Evolutionary conservation across 2,888 invertebrate genomes (phyloP).

Genomic region (Melolontha melolontha): DNA sequence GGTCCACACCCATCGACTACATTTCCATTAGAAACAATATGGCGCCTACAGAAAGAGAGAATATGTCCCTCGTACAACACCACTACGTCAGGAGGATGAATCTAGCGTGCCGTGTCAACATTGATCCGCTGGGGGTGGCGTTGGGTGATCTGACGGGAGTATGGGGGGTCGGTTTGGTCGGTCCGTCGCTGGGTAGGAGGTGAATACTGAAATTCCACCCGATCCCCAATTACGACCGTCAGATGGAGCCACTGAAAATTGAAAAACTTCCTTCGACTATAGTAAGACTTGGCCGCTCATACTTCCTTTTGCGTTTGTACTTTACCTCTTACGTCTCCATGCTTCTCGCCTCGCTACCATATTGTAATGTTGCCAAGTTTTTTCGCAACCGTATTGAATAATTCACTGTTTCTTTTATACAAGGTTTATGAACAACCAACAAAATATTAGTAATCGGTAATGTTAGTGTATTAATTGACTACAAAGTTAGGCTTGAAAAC

Average conservation of each 20-base stretch:
- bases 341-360: background rate
- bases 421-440: no score
- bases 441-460: no score
- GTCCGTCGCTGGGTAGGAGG: conserved; percentile 34
- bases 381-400: background rate
- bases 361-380: conserved; percentile 3
- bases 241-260: conserved; percentile 54
- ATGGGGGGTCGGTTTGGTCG: conserved; percentile 37
- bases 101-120: conserved; percentile 64
- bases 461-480: no score
- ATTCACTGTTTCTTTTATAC: background rate
- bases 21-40: conserved; percentile 51
- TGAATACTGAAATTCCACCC: conserved; percentile 48
- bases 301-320: conserved; percentile 18
- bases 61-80: conserved; percentile 54
- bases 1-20: conserved; percentile 30
- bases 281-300: conserved; percentile 21
- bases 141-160: conserved; percentile 47
- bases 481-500: no score
- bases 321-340: conserved; percentile 15
- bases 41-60: conserved; percentile 50
- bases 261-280: conserved; percentile 48
- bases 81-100: conserved; percentile 46
- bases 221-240: conserved; percentile 59
- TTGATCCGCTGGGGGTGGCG: conserved; percentile 58